phyloP scores from a whole-genome alignment of 2,113 vertebrate species.

The Chlamydotis undulata region DNA sequence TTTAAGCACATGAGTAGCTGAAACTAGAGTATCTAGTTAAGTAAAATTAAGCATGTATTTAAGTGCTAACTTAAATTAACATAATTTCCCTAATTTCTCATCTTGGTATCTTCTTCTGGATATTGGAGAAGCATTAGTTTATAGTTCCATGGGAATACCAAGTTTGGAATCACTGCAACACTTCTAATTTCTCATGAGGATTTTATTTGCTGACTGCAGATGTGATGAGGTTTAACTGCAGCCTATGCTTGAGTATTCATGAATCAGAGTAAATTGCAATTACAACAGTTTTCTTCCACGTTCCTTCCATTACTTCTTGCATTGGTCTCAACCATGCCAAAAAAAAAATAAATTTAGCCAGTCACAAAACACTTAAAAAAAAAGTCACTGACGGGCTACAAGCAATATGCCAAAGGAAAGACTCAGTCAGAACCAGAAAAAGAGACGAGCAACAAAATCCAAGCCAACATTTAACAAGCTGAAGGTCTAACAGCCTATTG shows the following conservation, averaged over 20 bases:
- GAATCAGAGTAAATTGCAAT: neutral
- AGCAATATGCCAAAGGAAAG: neutral
- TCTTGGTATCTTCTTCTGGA: neutral
- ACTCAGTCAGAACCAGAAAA: neutral
- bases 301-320: neutral
- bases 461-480: neutral
- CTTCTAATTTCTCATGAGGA: constrained; percentile 38
- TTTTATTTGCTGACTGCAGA: constrained; percentile 26
- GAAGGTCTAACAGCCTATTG: constrained; percentile 1
- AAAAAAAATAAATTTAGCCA: neutral
- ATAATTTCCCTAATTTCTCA: neutral
- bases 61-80: constrained; percentile 5
- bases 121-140: neutral
- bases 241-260: neutral
- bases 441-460: neutral
- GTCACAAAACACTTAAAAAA: neutral
- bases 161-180: neutral
- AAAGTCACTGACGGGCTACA: neutral
- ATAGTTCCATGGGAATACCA: neutral
- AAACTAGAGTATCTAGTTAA: constrained; percentile 5
- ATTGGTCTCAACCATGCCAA: neutral
- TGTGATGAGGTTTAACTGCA: neutral
- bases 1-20: neutral
- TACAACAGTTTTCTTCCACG: neutral
- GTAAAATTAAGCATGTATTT: neutral